Percentiles rank a stretch among this genome's conserved stretches.
Conservation (phyloP, 2,113 vertebrate genomes). For the Halcyon senegalensis region DNA sequence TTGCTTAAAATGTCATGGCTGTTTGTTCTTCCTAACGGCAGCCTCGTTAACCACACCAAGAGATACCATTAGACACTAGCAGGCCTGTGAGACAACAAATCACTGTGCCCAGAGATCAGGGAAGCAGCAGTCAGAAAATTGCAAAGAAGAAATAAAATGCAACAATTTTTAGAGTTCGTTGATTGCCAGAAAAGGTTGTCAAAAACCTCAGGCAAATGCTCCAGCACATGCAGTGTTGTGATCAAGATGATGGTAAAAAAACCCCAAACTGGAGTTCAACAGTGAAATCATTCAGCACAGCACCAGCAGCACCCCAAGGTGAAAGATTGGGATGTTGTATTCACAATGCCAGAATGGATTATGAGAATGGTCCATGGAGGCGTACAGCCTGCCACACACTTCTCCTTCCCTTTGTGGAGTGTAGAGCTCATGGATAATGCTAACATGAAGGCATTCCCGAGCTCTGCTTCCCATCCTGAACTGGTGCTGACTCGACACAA, state of each 20-base stretch:
- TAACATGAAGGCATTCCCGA: not conserved
- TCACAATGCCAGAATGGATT: not conserved
- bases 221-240: not conserved
- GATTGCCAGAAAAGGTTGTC: not conserved
- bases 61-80: not conserved
- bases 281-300: not conserved
- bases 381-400: not conserved
- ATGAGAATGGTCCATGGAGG: not conserved
- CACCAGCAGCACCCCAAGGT: not conserved
- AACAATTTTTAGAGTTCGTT: not conserved
- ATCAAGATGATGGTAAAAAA: not conserved
- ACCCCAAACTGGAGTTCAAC: not conserved
- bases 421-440: not conserved
- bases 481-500: not conserved
- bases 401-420: not conserved
- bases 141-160: not conserved
- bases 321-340: not conserved
- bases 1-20: not conserved
- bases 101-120: not conserved
- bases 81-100: not conserved
- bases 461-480: not conserved
- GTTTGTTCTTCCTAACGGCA: not conserved
- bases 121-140: not conserved
- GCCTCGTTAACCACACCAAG: not conserved
- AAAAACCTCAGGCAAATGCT: not conserved